Evolutionary conservation across 2,797 vertebrate genomes (phyloP), one percentile per base, ranked within the genome.

Genomic region (Phoxinus dragarum): DNA sequence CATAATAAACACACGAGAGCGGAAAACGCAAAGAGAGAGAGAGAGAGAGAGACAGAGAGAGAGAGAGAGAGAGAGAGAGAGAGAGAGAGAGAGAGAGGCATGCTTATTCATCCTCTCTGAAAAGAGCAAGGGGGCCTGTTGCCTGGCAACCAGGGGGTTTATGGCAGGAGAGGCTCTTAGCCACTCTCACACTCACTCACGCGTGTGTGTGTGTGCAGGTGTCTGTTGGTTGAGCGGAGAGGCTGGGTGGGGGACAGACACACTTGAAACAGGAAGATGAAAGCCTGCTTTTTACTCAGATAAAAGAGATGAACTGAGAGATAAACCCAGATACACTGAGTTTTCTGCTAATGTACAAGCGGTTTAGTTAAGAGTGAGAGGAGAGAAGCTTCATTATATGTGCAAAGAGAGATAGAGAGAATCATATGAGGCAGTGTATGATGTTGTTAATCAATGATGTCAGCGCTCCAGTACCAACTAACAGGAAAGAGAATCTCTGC

Each of bases 71-170:
- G 44, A 47, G 44, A 47, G 44, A 47, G 44, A 47, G 44, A 47
- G 44, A 47, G 44, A 47, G 44, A 47, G 44, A 14, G 44, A 40
- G 36, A 19, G 6, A 75, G 12, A 49, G 14, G 77, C 64, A 78
- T 66, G 84, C 71, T 64, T 64, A 76, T 68, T 42, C 80, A 81
- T 40, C 80, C 38, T 69, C 38, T 85, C 66, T 85, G 44, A 85
- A 44, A 86, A 76, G 82, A 87, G 82, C 71, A 85, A 84, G 83
- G 76, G 76, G 74, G 64, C 56, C 85, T 87, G 89, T 89, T 89
- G 89, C 89, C 56, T 86, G 80, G 89, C 87, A 88, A 88, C 87
- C 76, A 11, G 73, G 80, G 72, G 87, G 86, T 84, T 85, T 81
- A 44, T 80, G 54, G 82, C 72, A 80, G 78, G 75, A 89, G 82